Base-by-base conservation (phyloP, 2,888 invertebrate genomes). In the Lasioglossum marginatum region DNA sequence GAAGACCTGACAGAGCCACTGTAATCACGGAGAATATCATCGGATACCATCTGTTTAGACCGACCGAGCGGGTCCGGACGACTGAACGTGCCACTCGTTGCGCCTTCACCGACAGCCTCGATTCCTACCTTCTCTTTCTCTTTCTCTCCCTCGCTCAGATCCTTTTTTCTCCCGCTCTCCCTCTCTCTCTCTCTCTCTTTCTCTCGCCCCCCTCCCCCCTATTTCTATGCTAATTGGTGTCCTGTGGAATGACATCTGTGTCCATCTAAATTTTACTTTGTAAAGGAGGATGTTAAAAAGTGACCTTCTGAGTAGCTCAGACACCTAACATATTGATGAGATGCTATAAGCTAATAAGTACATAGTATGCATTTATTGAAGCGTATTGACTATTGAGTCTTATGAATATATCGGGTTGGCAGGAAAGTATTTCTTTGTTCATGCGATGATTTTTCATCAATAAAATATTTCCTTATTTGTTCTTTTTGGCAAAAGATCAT, bases 11-110 rank as follows among this genome's bases (percentile, higher is more conserved):
- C 81, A 71, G 88, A 81, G 68, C 71, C 60, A 84, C 87, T 37
- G 52, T 19, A 63, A 77, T 77, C 76, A 70, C 79, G 82, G 48
- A 34, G 43, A 71, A 81, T 75, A 75, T 80, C 82, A 79, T 82
- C 77, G 40, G 37, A 66, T 77, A 75, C 80, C 81, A 84, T 89
- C 85, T 88, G 91, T 87, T 91, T 85, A 90, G 88, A 91, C 88
- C 91, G 90, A 90, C 87, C 91, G 92, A 93, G 91, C 92, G 92
- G 92, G 90, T 91, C 91, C 91, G 92, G 89, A 88, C 92, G 92
- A 93, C 93, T 93, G 93, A 93, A 92, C 89, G 92, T 89, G 86
- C 87, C 86, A 88, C 91, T 89, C 91, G 86, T 82, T 87, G 85
- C 85, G 89, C 89, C 85, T 87, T 77, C 87, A 83, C 89, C 87